Base-by-base conservation (phyloP, 1,140 invertebrate species). In the Achroia grisella region DNA sequence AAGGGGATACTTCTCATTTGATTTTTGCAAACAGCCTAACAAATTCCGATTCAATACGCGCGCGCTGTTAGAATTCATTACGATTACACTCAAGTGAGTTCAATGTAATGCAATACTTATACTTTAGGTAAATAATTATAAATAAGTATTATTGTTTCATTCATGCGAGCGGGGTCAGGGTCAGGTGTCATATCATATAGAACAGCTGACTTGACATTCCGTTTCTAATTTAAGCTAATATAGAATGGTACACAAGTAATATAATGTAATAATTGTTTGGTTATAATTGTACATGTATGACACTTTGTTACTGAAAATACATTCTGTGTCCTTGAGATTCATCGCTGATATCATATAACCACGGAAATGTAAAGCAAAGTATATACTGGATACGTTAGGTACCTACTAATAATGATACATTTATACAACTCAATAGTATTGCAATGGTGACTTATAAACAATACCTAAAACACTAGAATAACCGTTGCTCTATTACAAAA, bases 121-220 rank as follows among this genome's bases (percentile, higher is more conserved):
- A 4, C 30, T 31, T 31, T 31, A 34, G 8, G 17, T 35, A 28
- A 12, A 10, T 46, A 48, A 49, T 60, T 56, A 64, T 56, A 64
- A 23, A 64, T 59, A 57, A 57, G 48, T 58, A 53, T 56, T 60
- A 56, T 55, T 68, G 63, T 64, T 66, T 45, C 67, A 65, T 72
- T 66, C 56, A 62, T 56, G 32, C 52, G 44, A 45, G 15, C 36
- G 43, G 23, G 49, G 71, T 65, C 71, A 68, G 52, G 72, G 64
- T 53, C 71, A 23, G 54, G 56, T 60, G 63, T 71, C 63, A 43
- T 39, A 46, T 61, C 48, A 49, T 60, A 48, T 37, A 13, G n/a
- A 61, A 57, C 60, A 66, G 67, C 67, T 74, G 67, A 69, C 58
- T 36, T 11, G 23, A 35, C 44, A 39, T 48, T 33, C 11, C 40